These are phyloP conservation scores for Agrochola lychnidis DNA, from an alignment of 2,888 invertebrate genomes.

Conservation along the genomic window DNA sequence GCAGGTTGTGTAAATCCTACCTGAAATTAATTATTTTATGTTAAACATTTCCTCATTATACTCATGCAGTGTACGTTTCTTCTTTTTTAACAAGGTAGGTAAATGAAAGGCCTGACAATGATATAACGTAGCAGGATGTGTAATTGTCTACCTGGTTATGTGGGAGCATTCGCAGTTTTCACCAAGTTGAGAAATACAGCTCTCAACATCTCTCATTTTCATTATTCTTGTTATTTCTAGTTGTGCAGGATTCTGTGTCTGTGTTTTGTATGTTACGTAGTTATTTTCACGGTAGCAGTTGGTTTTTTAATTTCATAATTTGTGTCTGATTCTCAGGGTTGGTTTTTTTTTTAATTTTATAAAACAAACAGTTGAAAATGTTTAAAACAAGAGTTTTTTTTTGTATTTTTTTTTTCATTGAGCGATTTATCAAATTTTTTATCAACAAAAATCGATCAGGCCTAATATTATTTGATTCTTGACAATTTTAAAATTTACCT, in stretches of 20 bases:
- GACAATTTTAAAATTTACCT: no score
- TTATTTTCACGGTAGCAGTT: background rate
- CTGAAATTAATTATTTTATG: background rate
- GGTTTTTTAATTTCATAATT: background rate
- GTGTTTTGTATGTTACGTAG: background rate
- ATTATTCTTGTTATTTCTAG: background rate
- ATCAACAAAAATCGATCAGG: no score
- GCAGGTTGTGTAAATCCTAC: background rate
- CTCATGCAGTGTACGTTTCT: background rate
- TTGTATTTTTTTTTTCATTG: no score
- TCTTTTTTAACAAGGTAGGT: constrained; percentile 11
- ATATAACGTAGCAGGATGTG: constrained; percentile 4
- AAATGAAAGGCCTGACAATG: background rate
- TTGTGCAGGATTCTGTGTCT: background rate
- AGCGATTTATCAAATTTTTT: no score
- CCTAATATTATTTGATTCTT: no score
- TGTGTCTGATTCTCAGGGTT: background rate
- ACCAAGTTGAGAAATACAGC: background rate
- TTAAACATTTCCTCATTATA: background rate
- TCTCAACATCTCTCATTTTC: background rate
- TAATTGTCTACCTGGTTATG: constrained; percentile 17
- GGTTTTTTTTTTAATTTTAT: no score
- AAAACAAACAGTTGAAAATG: no score
- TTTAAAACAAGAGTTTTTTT: no score
- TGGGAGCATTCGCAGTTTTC: constrained; percentile 21